Conservation (phyloP, 1,140 invertebrate species). For the Scaptomyza graminum region DNA sequence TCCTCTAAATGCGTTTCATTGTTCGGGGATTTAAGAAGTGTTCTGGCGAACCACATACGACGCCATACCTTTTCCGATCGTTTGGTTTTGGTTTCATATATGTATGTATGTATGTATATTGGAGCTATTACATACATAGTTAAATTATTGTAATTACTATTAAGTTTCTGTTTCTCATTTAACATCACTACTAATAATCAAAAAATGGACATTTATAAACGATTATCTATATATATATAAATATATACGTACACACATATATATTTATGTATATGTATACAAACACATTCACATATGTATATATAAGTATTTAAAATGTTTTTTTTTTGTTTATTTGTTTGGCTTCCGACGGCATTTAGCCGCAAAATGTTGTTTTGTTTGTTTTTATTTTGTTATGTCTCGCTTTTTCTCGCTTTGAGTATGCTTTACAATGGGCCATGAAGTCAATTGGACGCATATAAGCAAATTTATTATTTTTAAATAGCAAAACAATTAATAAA, state of each 20-base stretch:
- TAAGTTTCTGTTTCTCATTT: slow-evolving; percentile 60
- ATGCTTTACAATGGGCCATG: slow-evolving; percentile 49
- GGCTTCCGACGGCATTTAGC: slow-evolving; percentile 26
- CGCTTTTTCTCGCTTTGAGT: slow-evolving; percentile 1
- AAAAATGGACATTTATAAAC: slow-evolving; percentile 82
- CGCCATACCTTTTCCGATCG: background rate
- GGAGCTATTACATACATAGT: slow-evolving; percentile 68
- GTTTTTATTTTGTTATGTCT: slow-evolving; percentile 13
- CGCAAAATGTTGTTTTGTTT: slow-evolving; percentile 38
- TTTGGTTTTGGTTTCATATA: slow-evolving; percentile 14
- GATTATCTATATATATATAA: slow-evolving; percentile 58
- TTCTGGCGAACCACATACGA: slow-evolving; percentile 18
- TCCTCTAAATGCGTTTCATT: slow-evolving; percentile 41
- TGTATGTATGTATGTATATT: background rate
- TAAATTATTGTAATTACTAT: slow-evolving; percentile 70
- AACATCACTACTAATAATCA: slow-evolving; percentile 82
- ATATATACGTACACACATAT: slow-evolving; percentile 2
- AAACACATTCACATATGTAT: slow-evolving; percentile 13
- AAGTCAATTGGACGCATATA: slow-evolving; percentile 53
- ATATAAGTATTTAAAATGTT: slow-evolving; percentile 31
- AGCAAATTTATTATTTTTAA: slow-evolving; percentile 38
- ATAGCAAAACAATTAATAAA: slow-evolving; percentile 23
- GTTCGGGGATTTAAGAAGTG: slow-evolving; percentile 6
- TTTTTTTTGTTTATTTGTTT: slow-evolving; percentile 7
- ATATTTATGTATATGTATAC: background rate